Evolutionary conservation across 2,888 invertebrate species (phyloP).

Genomic region (Caradrina kadenii): DNA sequence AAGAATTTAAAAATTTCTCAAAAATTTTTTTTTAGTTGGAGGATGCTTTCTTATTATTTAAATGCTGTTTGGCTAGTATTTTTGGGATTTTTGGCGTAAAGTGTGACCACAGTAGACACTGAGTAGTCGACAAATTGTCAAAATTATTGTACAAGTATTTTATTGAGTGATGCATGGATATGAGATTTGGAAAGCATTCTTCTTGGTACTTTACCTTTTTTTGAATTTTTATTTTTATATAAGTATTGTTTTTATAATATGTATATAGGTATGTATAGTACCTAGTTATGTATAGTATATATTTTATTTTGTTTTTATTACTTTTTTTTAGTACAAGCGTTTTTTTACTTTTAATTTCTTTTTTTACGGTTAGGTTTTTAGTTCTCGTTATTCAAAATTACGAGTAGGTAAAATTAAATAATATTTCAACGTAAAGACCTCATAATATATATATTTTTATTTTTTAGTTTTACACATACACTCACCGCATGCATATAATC

Average conservation of each 20-base stretch:
- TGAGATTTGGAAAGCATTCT: slow-evolving; percentile 86
- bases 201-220: slow-evolving; percentile 69
- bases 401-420: slow-evolving; percentile 31
- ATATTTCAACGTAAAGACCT: background rate
- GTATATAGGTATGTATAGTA: slow-evolving; percentile 13
- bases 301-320: slow-evolving; percentile 49
- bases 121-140: slow-evolving; percentile 54
- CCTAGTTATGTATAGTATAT: slow-evolving; percentile 38
- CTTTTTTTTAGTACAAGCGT: slow-evolving; percentile 15
- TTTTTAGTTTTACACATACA: slow-evolving; percentile 30
- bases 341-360: background rate
- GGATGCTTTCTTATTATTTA: slow-evolving; percentile 87
- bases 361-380: slow-evolving; percentile 29
- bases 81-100: slow-evolving; percentile 60
- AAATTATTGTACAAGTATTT: slow-evolving; percentile 56
- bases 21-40: slow-evolving; percentile 76
- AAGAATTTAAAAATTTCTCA: slow-evolving; percentile 71
- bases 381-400: slow-evolving; percentile 9
- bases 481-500: slow-evolving; percentile 41
- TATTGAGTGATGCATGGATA: slow-evolving; percentile 67
- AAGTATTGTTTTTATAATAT: slow-evolving; percentile 40
- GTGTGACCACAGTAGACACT: slow-evolving; percentile 61
- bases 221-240: slow-evolving; percentile 37
- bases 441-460: slow-evolving; percentile 5
- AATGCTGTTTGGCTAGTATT: slow-evolving; percentile 74